Percentiles rank a stretch among this genome's conserved stretches.
Evolutionary conservation across 2,113 vertebrate species (phyloP).

Genomic region (Amblyornis subalaris): DNA sequence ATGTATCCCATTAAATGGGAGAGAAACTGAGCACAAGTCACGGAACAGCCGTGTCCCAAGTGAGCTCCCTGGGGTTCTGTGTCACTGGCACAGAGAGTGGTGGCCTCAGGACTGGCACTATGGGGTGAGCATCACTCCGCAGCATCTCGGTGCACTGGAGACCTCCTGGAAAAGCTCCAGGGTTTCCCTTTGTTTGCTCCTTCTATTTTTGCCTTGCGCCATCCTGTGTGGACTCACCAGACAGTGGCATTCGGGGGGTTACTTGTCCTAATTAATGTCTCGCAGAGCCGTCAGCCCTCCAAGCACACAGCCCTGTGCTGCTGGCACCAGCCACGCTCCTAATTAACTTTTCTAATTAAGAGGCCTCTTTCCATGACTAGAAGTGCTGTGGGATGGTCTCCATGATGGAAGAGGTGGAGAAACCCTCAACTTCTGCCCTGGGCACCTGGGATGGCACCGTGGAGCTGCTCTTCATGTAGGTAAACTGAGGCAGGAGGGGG

Average conservation of each 20-base stretch:
- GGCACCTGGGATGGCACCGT: rapidly evolving
- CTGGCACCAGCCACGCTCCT: not conserved
- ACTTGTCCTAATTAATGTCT: not conserved
- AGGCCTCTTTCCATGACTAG: not conserved
- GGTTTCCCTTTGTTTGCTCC: not conserved
- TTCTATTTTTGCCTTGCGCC: not conserved
- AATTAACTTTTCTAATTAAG: slow-evolving; percentile 25
- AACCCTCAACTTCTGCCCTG: not conserved
- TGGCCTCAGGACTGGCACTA: not conserved
- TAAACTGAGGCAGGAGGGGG: not conserved
- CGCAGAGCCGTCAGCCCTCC: not conserved
- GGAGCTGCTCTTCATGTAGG: not conserved
- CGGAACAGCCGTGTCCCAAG: rapidly evolving
- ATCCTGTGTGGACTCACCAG: not conserved
- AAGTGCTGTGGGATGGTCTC: not conserved
- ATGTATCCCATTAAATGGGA: rapidly evolving
- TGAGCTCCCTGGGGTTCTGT: not conserved
- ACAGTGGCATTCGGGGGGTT: not conserved
- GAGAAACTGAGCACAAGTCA: not conserved
- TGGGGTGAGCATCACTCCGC: rapidly evolving
- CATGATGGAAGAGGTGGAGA: not conserved
- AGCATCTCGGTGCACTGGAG: rapidly evolving
- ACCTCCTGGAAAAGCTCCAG: not conserved
- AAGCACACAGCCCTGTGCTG: not conserved
- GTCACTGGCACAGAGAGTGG: rapidly evolving